A percentile compares a stretch with the other conserved stretches of the same genome.
These are phyloP conservation scores for Myanophis thanlyinensis DNA, from an alignment of 2,113 vertebrate species.

Conservation along the genomic window DNA sequence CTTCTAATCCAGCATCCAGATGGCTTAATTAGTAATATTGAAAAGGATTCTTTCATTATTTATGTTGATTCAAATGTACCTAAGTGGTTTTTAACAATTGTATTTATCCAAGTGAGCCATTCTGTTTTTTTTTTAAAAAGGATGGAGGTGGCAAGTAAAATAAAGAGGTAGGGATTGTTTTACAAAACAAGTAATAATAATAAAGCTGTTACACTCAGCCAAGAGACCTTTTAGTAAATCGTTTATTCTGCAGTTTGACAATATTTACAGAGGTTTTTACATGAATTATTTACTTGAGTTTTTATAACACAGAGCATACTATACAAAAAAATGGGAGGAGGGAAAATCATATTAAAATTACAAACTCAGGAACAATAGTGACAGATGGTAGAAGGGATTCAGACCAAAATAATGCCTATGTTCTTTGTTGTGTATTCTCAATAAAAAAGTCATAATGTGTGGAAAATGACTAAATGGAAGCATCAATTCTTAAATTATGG, in stretches of 20 bases:
- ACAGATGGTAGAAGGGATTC: constrained; percentile 63
- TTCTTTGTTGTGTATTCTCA: constrained; percentile 58
- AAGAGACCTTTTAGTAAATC: constrained; percentile 77
- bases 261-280: constrained; percentile 77
- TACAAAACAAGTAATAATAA: constrained; percentile 74
- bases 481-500: neutral
- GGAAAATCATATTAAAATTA: constrained; percentile 56
- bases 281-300: constrained; percentile 86
- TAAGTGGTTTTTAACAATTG: constrained; percentile 62
- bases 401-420: constrained; percentile 53
- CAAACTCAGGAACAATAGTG: constrained; percentile 61
- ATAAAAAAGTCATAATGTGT: constrained; percentile 15
- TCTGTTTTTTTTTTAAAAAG: constrained; percentile 62
- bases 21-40: constrained; percentile 68
- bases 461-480: neutral
- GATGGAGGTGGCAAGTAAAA: neutral
- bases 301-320: constrained; percentile 68
- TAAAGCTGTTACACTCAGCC: constrained; percentile 75
- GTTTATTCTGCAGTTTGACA: constrained; percentile 82
- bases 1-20: constrained; percentile 65
- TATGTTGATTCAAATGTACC: constrained; percentile 63
- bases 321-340: constrained; percentile 66
- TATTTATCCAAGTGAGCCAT: constrained; percentile 67
- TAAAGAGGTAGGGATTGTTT: constrained; percentile 56
- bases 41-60: constrained; percentile 74